Evolutionary conservation across 2,113 vertebrate genomes (phyloP), one percentile per base, ranked within the genome.

Genomic region (Rhinolophus ferrumequinum): DNA sequence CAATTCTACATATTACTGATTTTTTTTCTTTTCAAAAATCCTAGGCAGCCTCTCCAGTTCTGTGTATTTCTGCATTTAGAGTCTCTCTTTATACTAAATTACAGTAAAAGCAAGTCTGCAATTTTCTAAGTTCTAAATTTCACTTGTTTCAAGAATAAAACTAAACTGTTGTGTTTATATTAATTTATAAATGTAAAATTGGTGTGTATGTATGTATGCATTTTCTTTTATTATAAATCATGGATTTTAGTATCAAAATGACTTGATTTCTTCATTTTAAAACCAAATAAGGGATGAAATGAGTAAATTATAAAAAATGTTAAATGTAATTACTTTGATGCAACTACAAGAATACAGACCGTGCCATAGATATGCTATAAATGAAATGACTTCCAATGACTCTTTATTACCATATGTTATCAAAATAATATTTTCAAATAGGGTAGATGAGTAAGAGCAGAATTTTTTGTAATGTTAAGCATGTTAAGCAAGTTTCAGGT

Each of bases 321-420:
- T 88, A 76, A 80, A 38, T 85, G 1, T 33, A 67, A 19, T 64
- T 44, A 14, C 19, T 62, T 26, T 6, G 2, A 56, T 73, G 2
- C 11, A 84, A 33, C 19, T 60, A 62, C 0, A 70, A 14, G 24
- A 21, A 47, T 30, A 33, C 0, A 66, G 62, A 18, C 24, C 73
- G 0, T 30, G 33, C 70, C 13, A 35, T 6, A 79, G 50, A 10
- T n/a, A 47, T 85, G 13, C 11, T 72, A 28, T 50, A 54, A 77
- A 47, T 33, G 88, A 94, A 83, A 56, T 56, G 9, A 60, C 35
- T 89, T 89, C 21, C 15, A 91, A 15, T 6, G n/a, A n/a, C 9
- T 90, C 26, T 64, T 3, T 81, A 52, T 96, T 81, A 62, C 41
- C 26, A 22, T 94, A n/a, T 67, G 66, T 88, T 94, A 84, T 35